Evolutionary conservation across 2,888 invertebrate genomes (phyloP).

Genomic region (Apodemia hepburni): DNA sequence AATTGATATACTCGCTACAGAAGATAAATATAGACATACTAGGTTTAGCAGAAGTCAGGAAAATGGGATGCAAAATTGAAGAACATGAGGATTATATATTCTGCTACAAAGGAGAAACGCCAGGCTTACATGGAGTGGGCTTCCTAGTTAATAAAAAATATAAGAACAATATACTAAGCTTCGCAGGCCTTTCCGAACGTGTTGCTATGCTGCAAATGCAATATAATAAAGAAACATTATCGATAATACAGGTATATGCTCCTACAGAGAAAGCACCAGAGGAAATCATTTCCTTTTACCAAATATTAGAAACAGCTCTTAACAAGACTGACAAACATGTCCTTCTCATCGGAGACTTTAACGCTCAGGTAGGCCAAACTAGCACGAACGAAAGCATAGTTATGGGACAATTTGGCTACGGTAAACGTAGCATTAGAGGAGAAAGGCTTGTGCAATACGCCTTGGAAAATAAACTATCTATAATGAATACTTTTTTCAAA

Average conservation of each 20-base stretch:
- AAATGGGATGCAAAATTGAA: too few species aligned
- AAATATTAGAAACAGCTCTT: neutral
- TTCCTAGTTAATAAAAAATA: too few species aligned
- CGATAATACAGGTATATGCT: neutral
- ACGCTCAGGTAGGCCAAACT: too few species aligned
- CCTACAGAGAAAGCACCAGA: neutral
- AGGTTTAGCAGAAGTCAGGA: too few species aligned
- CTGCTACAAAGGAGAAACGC: too few species aligned
- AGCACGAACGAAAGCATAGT: constrained; percentile 18
- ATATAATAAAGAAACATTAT: neutral
- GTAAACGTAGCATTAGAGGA: constrained; percentile 27
- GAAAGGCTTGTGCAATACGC: constrained; percentile 22
- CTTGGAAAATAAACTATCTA: constrained; percentile 17
- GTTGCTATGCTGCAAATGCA: neutral
- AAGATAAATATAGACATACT: too few species aligned
- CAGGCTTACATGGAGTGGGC: too few species aligned
- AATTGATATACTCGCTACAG: too few species aligned
- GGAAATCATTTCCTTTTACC: neutral
- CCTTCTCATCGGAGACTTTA: too few species aligned
- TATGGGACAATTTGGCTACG: constrained; percentile 26
- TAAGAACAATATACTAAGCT: neutral
- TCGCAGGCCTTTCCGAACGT: neutral
- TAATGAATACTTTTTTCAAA: constrained; percentile 20
- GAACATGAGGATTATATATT: too few species aligned
- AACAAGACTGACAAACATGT: neutral